These are phyloP conservation scores for Drosophila busckii DNA, from an alignment of 1,140 invertebrate species.

Conservation along the genomic window DNA sequence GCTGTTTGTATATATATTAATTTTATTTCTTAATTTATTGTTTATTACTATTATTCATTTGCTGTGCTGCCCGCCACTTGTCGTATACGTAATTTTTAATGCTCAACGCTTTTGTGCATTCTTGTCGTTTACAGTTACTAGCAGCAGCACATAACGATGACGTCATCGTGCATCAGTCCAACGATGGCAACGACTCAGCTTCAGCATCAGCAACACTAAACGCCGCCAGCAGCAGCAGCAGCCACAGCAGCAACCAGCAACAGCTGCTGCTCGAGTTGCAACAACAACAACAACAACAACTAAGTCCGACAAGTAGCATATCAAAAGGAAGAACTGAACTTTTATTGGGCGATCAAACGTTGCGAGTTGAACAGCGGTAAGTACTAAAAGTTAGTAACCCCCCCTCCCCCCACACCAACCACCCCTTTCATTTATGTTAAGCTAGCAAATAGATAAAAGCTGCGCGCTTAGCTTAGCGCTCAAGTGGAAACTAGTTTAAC, in stretches of 20 bases:
- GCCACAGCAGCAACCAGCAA: constrained; percentile 25
- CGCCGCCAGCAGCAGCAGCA: constrained; percentile 17
- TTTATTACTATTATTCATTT: no score
- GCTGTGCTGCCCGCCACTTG: no score
- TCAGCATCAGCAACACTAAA: constrained; percentile 9
- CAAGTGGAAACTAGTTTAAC: no score
- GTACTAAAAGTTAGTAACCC: no score
- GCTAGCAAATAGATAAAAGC: no score
- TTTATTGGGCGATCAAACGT: constrained; percentile 73
- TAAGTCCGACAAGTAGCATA: constrained; percentile 78
- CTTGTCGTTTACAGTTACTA: constrained; percentile 71
- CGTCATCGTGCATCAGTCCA: constrained; percentile 63
- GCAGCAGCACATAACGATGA: constrained; percentile 63
- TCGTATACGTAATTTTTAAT: no score
- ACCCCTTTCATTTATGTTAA: no score
- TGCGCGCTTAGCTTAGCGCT: no score
- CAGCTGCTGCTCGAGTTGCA: constrained; percentile 36
- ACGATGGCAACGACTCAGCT: constrained; percentile 38
- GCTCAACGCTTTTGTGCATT: no score
- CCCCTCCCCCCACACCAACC: no score
- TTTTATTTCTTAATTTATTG: not conserved
- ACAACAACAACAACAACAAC: constrained; percentile 40
- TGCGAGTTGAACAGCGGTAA: constrained; percentile 70
- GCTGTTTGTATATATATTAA: not conserved
- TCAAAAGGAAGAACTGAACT: constrained; percentile 79